Base-by-base conservation (phyloP, 2,113 vertebrate species). In the Chrysochloris asiatica region DNA sequence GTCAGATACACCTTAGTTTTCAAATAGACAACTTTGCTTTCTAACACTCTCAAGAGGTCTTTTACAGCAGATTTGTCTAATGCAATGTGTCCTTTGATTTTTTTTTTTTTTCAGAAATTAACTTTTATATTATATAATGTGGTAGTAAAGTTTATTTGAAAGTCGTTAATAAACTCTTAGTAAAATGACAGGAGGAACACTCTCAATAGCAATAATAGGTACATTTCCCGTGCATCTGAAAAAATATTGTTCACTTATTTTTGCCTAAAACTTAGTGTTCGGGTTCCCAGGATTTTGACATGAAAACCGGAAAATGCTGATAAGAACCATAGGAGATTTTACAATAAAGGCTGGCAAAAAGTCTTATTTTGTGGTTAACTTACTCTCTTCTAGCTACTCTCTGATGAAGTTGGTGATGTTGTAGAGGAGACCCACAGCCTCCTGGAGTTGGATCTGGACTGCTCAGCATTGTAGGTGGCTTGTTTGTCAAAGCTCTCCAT, bases 311-410 rank as follows among this genome's bases (percentile, higher is more conserved):
- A 99, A 98, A 99, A 99, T 98, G 95, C 98, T 99, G 98, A 98
- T 98, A 99, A 99, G 99, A 99, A 99, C 98, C 98, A 98, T 99
- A 99, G 99, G 95, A 99, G 99, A n/a, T 99, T 99, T 99, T 99
- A 99, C 99, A 99, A 99, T 99, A 99, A 99, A 99, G 99, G 99
- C 99, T 98, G 99, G 99, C 99, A 98, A 98, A 99, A 98, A 99
- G 98, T 99, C 98, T 98, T 98, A 98, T 97, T 98, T 98, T 98
- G 98, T 97, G 97, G 97, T 97, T 96, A 98, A 98, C 97, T 97
- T 97, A 98, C 97, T 98, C 96, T 97, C 96, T 98, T 99, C 98
- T 99, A 99, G 98, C 99, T 99, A 98, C 99, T 99, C 98, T 99
- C 99, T 93, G 99, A 99, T 98, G 99, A 99, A 97, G 99, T 99